These are phyloP conservation scores for Drosophila kikkawai DNA, from an alignment of 1,140 invertebrate genomes.

Conservation along the genomic window DNA sequence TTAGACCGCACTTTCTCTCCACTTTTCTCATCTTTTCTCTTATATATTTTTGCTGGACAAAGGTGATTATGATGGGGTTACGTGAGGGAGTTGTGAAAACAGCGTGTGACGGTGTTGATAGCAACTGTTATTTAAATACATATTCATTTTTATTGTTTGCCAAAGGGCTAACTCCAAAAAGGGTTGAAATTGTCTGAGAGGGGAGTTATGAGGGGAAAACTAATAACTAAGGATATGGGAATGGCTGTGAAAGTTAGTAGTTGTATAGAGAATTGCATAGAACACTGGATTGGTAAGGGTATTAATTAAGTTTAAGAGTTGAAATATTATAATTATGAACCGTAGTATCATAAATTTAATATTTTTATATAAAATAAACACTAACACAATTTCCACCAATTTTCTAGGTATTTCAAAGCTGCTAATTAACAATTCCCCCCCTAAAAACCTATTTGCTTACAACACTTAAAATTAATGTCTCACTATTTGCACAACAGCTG, in stretches of 20 bases:
- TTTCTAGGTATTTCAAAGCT: not conserved
- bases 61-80: constrained; percentile 37
- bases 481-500: constrained; percentile 79
- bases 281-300: not conserved
- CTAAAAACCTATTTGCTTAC: constrained; percentile 13
- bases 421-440: constrained; percentile 3
- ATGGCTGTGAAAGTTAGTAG: not conserved
- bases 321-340: too few species aligned
- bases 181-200: not conserved
- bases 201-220: not conserved
- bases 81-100: constrained; percentile 26
- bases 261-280: not conserved
- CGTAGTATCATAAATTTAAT: too few species aligned
- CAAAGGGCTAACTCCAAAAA: constrained; percentile 14
- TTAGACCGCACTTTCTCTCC: constrained; percentile 37
- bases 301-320: not conserved
- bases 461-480: constrained; percentile 80
- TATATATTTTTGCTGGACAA: constrained; percentile 43
- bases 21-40: constrained; percentile 6
- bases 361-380: not conserved
- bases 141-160: constrained; percentile 67
- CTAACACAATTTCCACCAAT: too few species aligned
- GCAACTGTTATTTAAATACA: constrained; percentile 66
- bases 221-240: constrained; percentile 1
- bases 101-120: constrained; percentile 64